These are phyloP conservation scores for Alauda arvensis DNA, from an alignment of 2,797 vertebrate genomes.

Conservation along the genomic window DNA sequence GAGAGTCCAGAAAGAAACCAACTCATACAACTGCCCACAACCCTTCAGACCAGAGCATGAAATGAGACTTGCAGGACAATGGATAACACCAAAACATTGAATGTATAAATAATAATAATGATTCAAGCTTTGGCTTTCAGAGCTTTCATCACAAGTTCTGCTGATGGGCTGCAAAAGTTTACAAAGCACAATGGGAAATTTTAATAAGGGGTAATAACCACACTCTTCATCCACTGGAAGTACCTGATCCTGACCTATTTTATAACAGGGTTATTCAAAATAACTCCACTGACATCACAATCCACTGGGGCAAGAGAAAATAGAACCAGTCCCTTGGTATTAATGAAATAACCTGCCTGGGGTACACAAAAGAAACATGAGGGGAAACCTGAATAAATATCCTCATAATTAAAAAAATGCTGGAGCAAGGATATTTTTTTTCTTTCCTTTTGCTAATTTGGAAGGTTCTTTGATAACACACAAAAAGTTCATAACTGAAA, in stretches of 20 bases:
- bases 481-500: neutral
- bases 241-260: slow-evolving; percentile 48
- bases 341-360: neutral
- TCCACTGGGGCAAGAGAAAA: neutral
- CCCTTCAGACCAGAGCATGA: neutral
- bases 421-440: neutral
- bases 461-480: neutral
- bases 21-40: neutral
- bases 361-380: neutral
- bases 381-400: slow-evolving; percentile 7
- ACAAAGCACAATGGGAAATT: slow-evolving; percentile 21
- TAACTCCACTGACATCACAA: slow-evolving; percentile 17
- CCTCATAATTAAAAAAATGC: neutral
- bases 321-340: neutral
- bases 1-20: neutral
- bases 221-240: neutral
- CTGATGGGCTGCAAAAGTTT: slow-evolving; percentile 32
- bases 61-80: neutral
- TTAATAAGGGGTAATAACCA: slow-evolving; percentile 22
- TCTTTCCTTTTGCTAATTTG: neutral
- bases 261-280: slow-evolving; percentile 39
- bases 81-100: neutral
- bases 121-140: neutral
- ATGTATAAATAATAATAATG: neutral
- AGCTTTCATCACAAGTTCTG: slow-evolving; percentile 34